Base-by-base conservation (phyloP, 2,113 vertebrate genomes). In the Fregetta grallaria region DNA sequence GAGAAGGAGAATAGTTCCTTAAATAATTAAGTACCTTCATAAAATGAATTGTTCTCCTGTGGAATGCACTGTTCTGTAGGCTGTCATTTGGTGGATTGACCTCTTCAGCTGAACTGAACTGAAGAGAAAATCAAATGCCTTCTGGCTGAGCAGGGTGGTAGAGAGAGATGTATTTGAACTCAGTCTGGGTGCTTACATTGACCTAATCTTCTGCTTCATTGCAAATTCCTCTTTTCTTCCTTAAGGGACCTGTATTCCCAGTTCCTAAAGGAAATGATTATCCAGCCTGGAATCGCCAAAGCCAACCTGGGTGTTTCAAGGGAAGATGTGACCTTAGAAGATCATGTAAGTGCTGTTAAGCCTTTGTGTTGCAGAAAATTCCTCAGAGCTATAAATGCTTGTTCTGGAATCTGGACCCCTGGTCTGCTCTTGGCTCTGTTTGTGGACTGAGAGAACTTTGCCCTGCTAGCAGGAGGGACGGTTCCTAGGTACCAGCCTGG, bases 241-340 rank as follows among this genome's bases (percentile, higher is more conserved):
- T 58, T 25, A 91, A 99, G 99, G 97, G 99, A 99, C 84, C 96
- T 99, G 4, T 99, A 99, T 78, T 97, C 99, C 30, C 99, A 99
- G 98, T 99, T 99, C 93, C 96, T 99, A 53, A 99, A 98, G 93
- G 99, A 99, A 95, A 99, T 99, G 99, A 99, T 99, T 90, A 99
- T 99, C 85, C 99, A 99, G 97, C 99, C 99, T 6, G 99, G 99
- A 65, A 99, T 99, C 0, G 99, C 99, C 92, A 99, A 99, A 97
- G 99, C 99, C 90, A 99, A 99, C 97, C 81, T 99, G 92, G 99
- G 99, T 27, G 97, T 99, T 42, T 99, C 98, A 96, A 98, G 99
- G 97, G 99, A 99, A 96, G 99, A 99, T 19, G 99, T 99, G 71
- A 99, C 99, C 5, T 98, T 99, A 97, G 99, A 99, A 94, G 99